phyloP scores from a whole-genome alignment of 2,113 vertebrate genomes.

The Tupaia chinensis region DNA sequence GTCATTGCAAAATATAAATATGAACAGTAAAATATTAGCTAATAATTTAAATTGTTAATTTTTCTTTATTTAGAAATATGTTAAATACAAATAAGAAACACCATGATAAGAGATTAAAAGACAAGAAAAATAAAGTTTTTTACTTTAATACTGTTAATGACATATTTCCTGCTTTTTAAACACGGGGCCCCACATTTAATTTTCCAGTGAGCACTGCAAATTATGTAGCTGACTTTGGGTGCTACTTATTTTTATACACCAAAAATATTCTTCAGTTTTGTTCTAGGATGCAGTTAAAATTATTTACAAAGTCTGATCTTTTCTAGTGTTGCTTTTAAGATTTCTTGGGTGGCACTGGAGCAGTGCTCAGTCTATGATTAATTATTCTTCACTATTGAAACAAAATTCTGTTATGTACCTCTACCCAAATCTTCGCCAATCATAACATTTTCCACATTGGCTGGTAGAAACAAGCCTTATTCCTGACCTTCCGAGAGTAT shows the following conservation, averaged over 20 bases:
- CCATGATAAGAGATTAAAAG: neutral
- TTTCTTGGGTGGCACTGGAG: neutral
- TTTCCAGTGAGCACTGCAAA: neutral
- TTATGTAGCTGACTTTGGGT: neutral
- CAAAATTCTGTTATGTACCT: neutral
- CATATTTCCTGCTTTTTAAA: neutral
- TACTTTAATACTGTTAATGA: neutral
- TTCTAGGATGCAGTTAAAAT: neutral
- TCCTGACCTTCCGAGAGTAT: neutral
- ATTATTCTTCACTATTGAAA: neutral
- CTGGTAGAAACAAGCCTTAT: neutral
- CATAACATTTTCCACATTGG: neutral
- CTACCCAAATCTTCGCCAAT: neutral
- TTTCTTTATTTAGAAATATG: neutral
- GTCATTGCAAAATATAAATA: neutral
- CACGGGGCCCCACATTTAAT: neutral
- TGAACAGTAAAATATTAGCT: neutral
- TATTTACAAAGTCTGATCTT: neutral
- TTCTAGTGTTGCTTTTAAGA: neutral
- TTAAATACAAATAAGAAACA: neutral
- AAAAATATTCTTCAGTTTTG: neutral
- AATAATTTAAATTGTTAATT: slow-evolving; percentile 16
- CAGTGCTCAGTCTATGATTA: neutral
- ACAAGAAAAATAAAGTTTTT: neutral
- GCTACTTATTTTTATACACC: neutral